phyloP scores from a whole-genome alignment of 53 echinoderm and acorn worm genomes.

The Luidia sarsii region DNA sequence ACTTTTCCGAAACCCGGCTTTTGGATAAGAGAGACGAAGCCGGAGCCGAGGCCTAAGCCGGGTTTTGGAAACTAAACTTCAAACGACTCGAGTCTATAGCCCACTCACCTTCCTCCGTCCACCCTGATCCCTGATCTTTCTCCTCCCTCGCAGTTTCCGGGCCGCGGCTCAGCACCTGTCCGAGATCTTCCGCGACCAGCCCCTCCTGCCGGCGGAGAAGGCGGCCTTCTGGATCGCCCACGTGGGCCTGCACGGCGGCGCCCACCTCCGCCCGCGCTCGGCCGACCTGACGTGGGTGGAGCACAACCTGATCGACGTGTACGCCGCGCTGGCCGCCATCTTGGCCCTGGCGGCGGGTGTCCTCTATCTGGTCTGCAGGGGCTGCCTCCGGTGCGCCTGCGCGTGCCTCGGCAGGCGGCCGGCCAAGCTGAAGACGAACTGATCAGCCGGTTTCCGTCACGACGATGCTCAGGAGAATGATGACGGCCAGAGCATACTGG shows the following conservation, averaged over 20 bases:
- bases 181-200: slow-evolving; percentile 13
- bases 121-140: too few species aligned
- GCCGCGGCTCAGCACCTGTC: slow-evolving; percentile 33
- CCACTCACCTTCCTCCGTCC: too few species aligned
- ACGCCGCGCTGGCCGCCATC: slow-evolving; percentile 29
- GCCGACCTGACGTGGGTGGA: slow-evolving; percentile 41
- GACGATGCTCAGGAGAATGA: too few species aligned
- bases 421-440: slow-evolving; percentile 6
- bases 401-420: not conserved
- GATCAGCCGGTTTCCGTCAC: too few species aligned
- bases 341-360: slow-evolving; percentile 5
- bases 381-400: not conserved
- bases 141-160: slow-evolving; percentile 9
- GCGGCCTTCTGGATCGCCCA: slow-evolving; percentile 38
- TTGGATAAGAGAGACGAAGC: too few species aligned
- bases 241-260: slow-evolving; percentile 26
- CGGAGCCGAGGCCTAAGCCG: too few species aligned
- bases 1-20: too few species aligned
- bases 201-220: slow-evolving; percentile 23
- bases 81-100: too few species aligned
- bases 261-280: slow-evolving; percentile 25
- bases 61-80: too few species aligned
- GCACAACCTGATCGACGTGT: slow-evolving; percentile 38
- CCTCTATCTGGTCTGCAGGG: slow-evolving; percentile 1
- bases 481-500: too few species aligned